Conservation (phyloP, 2,113 vertebrate species). For the Machaerirhynchus nigripectus region DNA sequence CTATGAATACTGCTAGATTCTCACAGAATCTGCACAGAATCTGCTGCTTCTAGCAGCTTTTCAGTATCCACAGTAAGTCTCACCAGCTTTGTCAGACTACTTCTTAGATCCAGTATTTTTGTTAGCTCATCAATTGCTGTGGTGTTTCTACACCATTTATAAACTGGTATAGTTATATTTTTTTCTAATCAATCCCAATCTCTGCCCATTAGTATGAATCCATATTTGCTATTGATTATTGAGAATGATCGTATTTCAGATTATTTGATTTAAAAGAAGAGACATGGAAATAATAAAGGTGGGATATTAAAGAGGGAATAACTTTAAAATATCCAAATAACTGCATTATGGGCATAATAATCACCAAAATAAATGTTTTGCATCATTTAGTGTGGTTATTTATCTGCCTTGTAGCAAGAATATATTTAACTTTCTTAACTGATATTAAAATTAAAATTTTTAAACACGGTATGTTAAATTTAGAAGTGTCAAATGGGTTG, state of each 20-base stretch:
- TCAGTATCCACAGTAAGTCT: no score
- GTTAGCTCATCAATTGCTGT: background rate
- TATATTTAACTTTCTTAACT: background rate
- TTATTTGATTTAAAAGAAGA: background rate
- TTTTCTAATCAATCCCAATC: background rate
- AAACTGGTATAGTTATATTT: background rate
- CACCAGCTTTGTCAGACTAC: background rate
- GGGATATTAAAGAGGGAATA: background rate
- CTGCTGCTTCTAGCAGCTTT: no score
- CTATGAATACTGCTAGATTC: no score
- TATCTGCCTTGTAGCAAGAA: background rate
- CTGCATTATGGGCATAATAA: background rate
- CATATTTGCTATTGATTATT: background rate
- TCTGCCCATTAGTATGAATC: background rate
- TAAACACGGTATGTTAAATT: background rate
- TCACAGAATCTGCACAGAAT: no score
- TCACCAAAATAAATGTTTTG: background rate
- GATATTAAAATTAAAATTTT: background rate
- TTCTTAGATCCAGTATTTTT: background rate
- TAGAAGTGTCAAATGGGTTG: background rate
- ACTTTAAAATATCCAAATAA: background rate
- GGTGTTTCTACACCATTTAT: background rate
- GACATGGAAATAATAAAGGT: background rate
- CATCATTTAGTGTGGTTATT: background rate
- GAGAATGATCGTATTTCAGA: background rate